Percentiles rank a stretch among this genome's conserved stretches.
phyloP scores from a whole-genome alignment of 2,797 vertebrate genomes.

The Argentina silus region DNA sequence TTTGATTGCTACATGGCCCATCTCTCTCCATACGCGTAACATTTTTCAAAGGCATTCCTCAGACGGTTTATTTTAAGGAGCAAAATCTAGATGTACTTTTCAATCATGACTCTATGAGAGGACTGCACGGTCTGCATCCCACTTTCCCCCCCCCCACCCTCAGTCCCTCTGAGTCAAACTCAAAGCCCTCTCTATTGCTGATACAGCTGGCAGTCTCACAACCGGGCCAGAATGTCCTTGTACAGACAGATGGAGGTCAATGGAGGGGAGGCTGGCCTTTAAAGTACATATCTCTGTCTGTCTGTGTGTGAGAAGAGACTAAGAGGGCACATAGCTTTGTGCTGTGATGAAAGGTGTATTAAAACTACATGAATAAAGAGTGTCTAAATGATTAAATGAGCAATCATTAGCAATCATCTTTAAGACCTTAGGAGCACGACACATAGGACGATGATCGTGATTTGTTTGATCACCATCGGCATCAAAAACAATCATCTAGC shows the following conservation, averaged over 20 bases:
- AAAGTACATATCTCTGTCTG: neutral
- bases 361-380: too few relatives aligned
- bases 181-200: constrained; percentile 32
- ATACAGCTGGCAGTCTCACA: constrained; percentile 43
- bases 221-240: constrained; percentile 22
- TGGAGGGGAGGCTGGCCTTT: constrained; percentile 16
- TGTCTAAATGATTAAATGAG: too few relatives aligned
- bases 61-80: constrained; percentile 30
- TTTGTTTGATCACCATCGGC: too few relatives aligned
- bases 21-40: constrained; percentile 12
- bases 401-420: too few relatives aligned
- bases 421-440: too few relatives aligned
- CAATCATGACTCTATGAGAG: constrained; percentile 32
- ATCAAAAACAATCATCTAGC: too few relatives aligned
- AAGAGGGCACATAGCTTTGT: too few relatives aligned
- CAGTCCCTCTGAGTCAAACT: constrained; percentile 36
- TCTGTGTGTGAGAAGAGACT: constrained; percentile 1
- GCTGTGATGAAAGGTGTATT: too few relatives aligned
- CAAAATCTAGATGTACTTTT: constrained; percentile 39
- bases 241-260: constrained; percentile 33
- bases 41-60: constrained; percentile 51
- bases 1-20: constrained; percentile 41
- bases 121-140: neutral
- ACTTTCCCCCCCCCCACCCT: constrained; percentile 10
- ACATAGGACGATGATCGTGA: too few relatives aligned